These are phyloP conservation scores for Tuberolachnus salignus DNA, from an alignment of 2,888 invertebrate species.

Conservation along the genomic window DNA sequence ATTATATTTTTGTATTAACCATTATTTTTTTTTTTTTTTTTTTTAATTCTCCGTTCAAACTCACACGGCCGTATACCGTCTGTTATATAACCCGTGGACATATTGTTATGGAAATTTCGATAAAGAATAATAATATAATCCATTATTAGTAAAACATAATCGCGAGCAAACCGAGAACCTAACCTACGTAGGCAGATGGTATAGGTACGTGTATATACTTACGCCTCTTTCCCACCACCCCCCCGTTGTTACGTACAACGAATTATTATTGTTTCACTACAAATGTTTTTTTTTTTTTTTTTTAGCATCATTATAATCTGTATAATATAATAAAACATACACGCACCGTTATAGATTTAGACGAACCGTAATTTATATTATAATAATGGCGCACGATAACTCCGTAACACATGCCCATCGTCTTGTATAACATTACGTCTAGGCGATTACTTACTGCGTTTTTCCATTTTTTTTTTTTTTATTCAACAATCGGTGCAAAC, in stretches of 20 bases:
- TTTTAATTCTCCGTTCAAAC: background rate
- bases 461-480: too few relatives aligned
- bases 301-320: too few relatives aligned
- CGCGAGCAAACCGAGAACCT: background rate
- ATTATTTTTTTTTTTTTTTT: constrained; percentile 10
- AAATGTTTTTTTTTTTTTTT: background rate
- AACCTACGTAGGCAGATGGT: constrained; percentile 21
- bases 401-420: too few relatives aligned
- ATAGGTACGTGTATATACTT: background rate
- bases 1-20: background rate
- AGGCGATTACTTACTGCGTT: too few relatives aligned
- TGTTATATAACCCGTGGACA: too few relatives aligned
- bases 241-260: too few relatives aligned
- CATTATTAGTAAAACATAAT: constrained; percentile 16
- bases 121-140: constrained; percentile 8
- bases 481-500: too few relatives aligned
- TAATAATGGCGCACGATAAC: too few relatives aligned
- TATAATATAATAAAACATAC: too few relatives aligned
- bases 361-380: too few relatives aligned
- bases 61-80: background rate
- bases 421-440: too few relatives aligned
- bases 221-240: background rate
- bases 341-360: too few relatives aligned
- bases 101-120: constrained; percentile 42
- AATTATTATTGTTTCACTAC: background rate